Evolutionary conservation across 2,888 invertebrate species (phyloP).

Genomic region (Spodoptera picta): DNA sequence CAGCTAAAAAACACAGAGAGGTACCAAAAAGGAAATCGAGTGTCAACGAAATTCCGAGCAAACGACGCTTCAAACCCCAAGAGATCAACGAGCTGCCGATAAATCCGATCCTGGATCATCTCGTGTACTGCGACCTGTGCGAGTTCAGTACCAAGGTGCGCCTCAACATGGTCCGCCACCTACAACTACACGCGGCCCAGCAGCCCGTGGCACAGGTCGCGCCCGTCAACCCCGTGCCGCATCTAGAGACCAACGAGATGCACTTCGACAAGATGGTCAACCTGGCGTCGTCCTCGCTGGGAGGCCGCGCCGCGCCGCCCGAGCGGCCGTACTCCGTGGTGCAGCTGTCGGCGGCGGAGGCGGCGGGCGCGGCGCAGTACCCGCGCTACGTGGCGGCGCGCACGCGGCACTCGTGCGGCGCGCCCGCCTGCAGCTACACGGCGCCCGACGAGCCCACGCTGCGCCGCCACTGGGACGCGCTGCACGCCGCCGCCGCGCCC

Average conservation of each 20-base stretch:
- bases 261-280: slow-evolving; percentile 96
- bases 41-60: slow-evolving; percentile 58
- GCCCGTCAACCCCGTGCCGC: slow-evolving; percentile 95
- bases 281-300: slow-evolving; percentile 91
- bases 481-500: slow-evolving; percentile 89
- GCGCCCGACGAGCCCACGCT: slow-evolving; percentile 92
- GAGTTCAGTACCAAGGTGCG: slow-evolving; percentile 91
- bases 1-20: slow-evolving; percentile 21
- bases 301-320: slow-evolving; percentile 50
- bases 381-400: slow-evolving; percentile 87
- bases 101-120: slow-evolving; percentile 89
- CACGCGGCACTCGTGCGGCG: slow-evolving; percentile 92
- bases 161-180: slow-evolving; percentile 91
- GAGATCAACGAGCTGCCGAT: slow-evolving; percentile 91
- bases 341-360: not conserved
- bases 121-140: slow-evolving; percentile 91
- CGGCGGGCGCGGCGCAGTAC: slow-evolving; percentile 60
- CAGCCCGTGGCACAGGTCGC: slow-evolving; percentile 90
- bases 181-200: slow-evolving; percentile 90
- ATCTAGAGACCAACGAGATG: slow-evolving; percentile 92
- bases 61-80: slow-evolving; percentile 85
- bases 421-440: slow-evolving; percentile 91
- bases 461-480: slow-evolving; percentile 91
- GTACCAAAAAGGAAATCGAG: slow-evolving; percentile 57
- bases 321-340: slow-evolving; percentile 47